phyloP scores from a whole-genome alignment of 2,113 vertebrate genomes.

The Chascanopsetta lugubris region DNA sequence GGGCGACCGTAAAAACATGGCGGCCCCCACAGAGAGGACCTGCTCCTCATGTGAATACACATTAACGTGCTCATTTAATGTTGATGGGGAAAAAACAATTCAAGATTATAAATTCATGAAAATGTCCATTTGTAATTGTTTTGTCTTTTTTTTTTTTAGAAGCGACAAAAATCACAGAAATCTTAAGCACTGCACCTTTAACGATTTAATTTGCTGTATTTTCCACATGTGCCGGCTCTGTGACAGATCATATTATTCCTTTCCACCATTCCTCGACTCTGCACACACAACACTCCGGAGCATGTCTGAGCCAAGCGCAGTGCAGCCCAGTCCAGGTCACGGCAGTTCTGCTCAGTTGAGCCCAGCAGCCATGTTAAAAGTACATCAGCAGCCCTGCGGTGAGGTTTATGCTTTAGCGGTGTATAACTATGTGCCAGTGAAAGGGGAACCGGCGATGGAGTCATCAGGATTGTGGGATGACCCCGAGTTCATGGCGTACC shows the following conservation, averaged over 20 bases:
- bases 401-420: conserved; percentile 39
- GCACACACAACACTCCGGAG: background rate
- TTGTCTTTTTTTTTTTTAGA: no score
- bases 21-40: no score
- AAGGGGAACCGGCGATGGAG: conserved; percentile 71
- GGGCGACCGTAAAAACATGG: no score
- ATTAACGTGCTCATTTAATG: no score
- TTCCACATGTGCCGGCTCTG: conserved; percentile 35
- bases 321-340: conserved; percentile 22
- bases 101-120: no score
- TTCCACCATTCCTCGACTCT: conserved; percentile 9
- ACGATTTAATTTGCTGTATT: conserved; percentile 24
- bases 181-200: no score
- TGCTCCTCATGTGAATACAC: no score
- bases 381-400: conserved; percentile 43
- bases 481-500: conserved; percentile 58
- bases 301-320: conserved; percentile 5
- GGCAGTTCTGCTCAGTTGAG: conserved; percentile 48
- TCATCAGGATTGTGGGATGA: conserved; percentile 67
- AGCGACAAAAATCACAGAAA: no score
- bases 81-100: no score
- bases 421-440: conserved; percentile 48
- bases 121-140: no score
- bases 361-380: conserved; percentile 33
- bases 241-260: conserved; percentile 25